These are phyloP conservation scores for Hylaeus volcanicus DNA, from an alignment of 1,140 invertebrate species.

Conservation along the genomic window DNA sequence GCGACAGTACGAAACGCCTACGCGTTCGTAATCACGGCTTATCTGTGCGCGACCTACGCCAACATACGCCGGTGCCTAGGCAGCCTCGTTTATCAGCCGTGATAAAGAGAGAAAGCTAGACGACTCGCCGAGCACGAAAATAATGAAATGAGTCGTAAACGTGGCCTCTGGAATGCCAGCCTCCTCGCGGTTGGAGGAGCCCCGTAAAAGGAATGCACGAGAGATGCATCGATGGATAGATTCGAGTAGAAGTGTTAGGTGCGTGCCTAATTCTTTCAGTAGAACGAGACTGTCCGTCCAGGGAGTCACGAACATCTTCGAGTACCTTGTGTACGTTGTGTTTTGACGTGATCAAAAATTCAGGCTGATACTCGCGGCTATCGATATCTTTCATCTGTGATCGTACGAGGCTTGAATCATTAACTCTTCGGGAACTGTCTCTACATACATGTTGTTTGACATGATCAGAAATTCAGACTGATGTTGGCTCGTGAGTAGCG, in stretches of 20 bases:
- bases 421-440: too few species aligned
- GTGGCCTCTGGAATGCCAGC: constrained; percentile 8
- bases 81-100: constrained; percentile 2
- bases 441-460: too few species aligned
- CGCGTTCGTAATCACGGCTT: constrained; percentile 28
- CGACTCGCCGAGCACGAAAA: background rate
- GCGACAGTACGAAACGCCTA: constrained; percentile 50
- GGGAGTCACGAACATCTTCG: too few species aligned
- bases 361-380: too few species aligned
- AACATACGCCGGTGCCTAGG: constrained; percentile 19
- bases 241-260: background rate
- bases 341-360: too few species aligned
- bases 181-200: background rate
- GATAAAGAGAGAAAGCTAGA: constrained; percentile 13
- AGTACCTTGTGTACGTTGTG: background rate
- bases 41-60: constrained; percentile 50
- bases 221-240: background rate
- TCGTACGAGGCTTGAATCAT: too few species aligned
- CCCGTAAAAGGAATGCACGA: background rate
- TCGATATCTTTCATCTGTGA: too few species aligned
- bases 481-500: too few species aligned
- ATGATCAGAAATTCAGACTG: too few species aligned
- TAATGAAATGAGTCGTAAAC: constrained; percentile 42
- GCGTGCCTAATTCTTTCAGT: background rate
- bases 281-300: background rate